These are phyloP conservation scores for Conomelus anceps DNA, from an alignment of 2,888 invertebrate species.

Conservation along the genomic window DNA sequence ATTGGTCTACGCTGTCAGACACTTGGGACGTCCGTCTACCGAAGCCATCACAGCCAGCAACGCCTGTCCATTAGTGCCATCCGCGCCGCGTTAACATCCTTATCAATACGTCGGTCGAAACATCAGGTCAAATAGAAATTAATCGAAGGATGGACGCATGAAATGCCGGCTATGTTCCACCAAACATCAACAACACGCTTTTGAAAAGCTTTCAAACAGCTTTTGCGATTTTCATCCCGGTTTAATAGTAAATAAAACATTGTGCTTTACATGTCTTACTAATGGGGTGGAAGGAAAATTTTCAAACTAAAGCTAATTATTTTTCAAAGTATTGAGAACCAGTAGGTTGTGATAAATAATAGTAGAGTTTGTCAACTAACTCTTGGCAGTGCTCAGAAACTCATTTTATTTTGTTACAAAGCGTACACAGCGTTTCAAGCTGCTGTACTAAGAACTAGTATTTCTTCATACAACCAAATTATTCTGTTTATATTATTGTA, in stretches of 20 bases:
- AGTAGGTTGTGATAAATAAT: too few relatives aligned
- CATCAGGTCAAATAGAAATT: neutral
- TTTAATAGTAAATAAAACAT: neutral
- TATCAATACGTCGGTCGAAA: neutral
- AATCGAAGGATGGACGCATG: neutral
- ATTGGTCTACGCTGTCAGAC: neutral
- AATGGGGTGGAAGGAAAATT: too few relatives aligned
- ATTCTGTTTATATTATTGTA: too few relatives aligned
- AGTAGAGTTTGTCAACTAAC: too few relatives aligned
- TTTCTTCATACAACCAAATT: too few relatives aligned
- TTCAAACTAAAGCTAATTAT: too few relatives aligned
- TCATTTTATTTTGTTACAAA: too few relatives aligned
- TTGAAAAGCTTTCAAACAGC: neutral
- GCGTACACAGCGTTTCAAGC: too few relatives aligned
- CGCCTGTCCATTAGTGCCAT: neutral
- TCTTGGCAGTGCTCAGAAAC: too few relatives aligned
- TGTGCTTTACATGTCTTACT: neutral
- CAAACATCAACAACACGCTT: neutral
- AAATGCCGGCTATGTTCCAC: neutral
- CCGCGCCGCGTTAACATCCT: neutral
- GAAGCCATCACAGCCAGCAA: neutral
- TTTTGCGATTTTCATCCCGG: neutral
- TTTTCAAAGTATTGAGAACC: too few relatives aligned
- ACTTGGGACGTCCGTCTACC: too few relatives aligned
- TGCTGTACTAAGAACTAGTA: too few relatives aligned